Conservation (phyloP, 2,888 invertebrate genomes). For the Sinopyrophorus schimmeli region DNA sequence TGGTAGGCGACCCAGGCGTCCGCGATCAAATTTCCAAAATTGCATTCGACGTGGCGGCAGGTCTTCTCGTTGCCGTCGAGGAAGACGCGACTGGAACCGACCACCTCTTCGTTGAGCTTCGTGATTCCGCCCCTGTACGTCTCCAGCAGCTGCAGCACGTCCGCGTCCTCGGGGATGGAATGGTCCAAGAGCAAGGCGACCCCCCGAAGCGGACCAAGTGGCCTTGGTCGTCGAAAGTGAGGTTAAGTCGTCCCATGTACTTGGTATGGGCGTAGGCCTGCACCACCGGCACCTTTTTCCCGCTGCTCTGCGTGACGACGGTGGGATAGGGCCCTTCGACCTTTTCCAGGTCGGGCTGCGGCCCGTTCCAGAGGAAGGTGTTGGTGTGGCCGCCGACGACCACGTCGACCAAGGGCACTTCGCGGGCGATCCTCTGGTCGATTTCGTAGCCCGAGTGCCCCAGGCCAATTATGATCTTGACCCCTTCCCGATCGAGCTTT, state of each 20-base stretch:
- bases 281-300: slow-evolving; percentile 77
- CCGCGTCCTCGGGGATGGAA: slow-evolving; percentile 66
- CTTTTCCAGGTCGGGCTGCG: slow-evolving; percentile 68
- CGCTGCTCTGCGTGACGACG: slow-evolving; percentile 66
- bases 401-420: slow-evolving; percentile 78
- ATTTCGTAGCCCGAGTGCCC: slow-evolving; percentile 84
- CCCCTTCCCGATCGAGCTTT: slow-evolving; percentile 63
- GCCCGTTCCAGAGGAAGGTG: slow-evolving; percentile 83
- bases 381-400: slow-evolving; percentile 92
- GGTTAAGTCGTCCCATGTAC: slow-evolving; percentile 77
- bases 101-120: slow-evolving; percentile 59
- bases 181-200: slow-evolving; percentile 74
- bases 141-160: slow-evolving; percentile 64
- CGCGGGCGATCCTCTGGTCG: slow-evolving; percentile 75
- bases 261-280: slow-evolving; percentile 91
- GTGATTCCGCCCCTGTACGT: slow-evolving; percentile 62
- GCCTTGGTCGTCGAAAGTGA: slow-evolving; percentile 72
- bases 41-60: slow-evolving; percentile 79
- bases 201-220: slow-evolving; percentile 70
- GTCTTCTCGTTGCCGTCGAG: slow-evolving; percentile 64
- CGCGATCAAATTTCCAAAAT: slow-evolving; percentile 79
- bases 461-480: slow-evolving; percentile 83
- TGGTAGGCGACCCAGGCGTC: slow-evolving; percentile 74
- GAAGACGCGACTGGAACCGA: slow-evolving; percentile 62
- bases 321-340: slow-evolving; percentile 79